phyloP scores from a whole-genome alignment of 2,888 invertebrate species.

The Noctua fimbriata region DNA sequence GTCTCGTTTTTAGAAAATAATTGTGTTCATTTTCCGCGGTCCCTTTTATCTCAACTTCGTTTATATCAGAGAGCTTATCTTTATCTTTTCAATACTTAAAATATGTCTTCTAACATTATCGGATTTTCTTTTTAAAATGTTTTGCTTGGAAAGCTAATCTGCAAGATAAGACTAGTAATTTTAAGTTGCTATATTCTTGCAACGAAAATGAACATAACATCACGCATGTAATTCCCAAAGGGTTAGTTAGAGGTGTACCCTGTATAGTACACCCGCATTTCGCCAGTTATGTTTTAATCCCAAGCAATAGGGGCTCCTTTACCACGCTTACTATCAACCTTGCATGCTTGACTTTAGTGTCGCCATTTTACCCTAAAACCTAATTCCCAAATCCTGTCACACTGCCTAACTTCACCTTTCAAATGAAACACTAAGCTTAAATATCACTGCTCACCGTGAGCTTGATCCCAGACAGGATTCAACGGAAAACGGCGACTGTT shows the following conservation, averaged over 20 bases:
- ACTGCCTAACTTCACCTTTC: slow-evolving; percentile 8
- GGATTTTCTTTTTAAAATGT: slow-evolving; percentile 19
- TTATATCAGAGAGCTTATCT: slow-evolving; percentile 29
- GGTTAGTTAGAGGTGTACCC: not conserved
- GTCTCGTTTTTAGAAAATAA: slow-evolving; percentile 20
- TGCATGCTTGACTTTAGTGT: not conserved
- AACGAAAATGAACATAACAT: not conserved
- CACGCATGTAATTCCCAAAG: not conserved
- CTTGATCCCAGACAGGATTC: slow-evolving; percentile 9
- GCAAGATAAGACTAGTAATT: not conserved
- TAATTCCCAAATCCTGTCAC: not conserved
- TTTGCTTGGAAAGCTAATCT: slow-evolving; percentile 15
- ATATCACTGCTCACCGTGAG: slow-evolving; percentile 13
- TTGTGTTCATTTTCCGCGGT: slow-evolving; percentile 43
- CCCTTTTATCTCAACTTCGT: slow-evolving; percentile 26
- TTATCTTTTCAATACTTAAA: slow-evolving; percentile 35
- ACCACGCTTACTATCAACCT: not conserved
- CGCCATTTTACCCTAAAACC: not conserved
- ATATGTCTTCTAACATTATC: slow-evolving; percentile 7
- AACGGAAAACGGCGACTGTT: slow-evolving; percentile 15
- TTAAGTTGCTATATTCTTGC: not conserved
- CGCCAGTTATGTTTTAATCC: not conserved
- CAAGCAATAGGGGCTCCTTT: not conserved
- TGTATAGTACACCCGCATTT: not conserved
- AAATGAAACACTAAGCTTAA: slow-evolving; percentile 20